Percentiles rank a stretch among this genome's conserved stretches.
Evolutionary conservation across 2,797 vertebrate species (phyloP).

Genomic region (Centropyge bicolor): DNA sequence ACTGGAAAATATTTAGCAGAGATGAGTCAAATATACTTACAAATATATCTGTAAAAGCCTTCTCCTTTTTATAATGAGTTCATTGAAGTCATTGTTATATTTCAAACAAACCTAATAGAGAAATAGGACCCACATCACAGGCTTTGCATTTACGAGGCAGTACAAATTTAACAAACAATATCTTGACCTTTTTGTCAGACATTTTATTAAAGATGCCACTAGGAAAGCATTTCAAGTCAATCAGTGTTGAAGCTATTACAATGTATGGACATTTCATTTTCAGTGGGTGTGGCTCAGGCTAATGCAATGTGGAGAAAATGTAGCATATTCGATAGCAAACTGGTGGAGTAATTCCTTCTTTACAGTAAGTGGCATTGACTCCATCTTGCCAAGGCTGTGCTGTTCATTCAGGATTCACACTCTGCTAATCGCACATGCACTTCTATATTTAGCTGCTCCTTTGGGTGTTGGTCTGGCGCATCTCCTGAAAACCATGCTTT

Average conservation of each 20-base stretch:
- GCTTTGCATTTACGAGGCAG: background rate
- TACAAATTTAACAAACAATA: background rate
- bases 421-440: constrained; percentile 73
- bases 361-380: constrained; percentile 64
- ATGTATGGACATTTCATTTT: constrained; percentile 42
- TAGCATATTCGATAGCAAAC: constrained; percentile 12
- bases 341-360: constrained; percentile 53
- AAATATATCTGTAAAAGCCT: constrained; percentile 25
- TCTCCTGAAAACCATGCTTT: constrained; percentile 77
- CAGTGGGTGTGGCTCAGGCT: constrained; percentile 5
- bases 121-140: background rate
- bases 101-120: background rate
- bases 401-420: constrained; percentile 79
- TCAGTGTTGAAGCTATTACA: background rate
- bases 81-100: background rate
- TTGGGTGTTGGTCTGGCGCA: constrained; percentile 72
- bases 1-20: constrained; percentile 74
- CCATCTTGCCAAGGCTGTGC: constrained; percentile 46
- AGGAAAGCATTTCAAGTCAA: background rate
- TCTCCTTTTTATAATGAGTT: background rate
- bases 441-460: constrained; percentile 79
- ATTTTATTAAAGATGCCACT: background rate
- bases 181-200: background rate
- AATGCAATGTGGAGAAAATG: constrained; percentile 33
- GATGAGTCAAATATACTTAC: constrained; percentile 57